Base-by-base conservation (phyloP, 2,113 vertebrate genomes). In the Herpetotheres cachinnans region DNA sequence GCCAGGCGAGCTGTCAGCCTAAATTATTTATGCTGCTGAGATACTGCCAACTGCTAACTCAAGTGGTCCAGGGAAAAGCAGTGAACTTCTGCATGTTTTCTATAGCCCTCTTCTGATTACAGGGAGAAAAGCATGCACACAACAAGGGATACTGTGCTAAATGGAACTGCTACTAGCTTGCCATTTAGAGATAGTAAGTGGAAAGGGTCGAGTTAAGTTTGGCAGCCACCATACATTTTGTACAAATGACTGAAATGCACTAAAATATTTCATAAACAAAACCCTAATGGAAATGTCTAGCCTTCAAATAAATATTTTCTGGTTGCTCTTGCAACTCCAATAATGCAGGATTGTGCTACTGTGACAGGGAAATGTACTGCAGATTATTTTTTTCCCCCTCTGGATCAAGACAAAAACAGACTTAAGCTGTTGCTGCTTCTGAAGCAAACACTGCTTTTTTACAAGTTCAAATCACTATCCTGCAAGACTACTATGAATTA, bases 1-100 rank as follows among this genome's bases (percentile, higher is more conserved):
- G 54, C 72, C 70, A 91, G 56, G 74, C 24, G 5, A 93, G 82
- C 85, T 85, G 86, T 94, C 93, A 92, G 74, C 74, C 66, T 71
- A 17, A 62, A 91, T 92, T 88, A 94, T 89, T 93, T 94, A 95
- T 94, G 81, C 74, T 82, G 61, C n/a, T 66, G 78, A 90, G 88
- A 86, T 69, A 67, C 50, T 80, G 90, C 85, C 90, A 93, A 62
- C 58, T 86, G 79, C 76, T 83, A 95, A 92, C 49, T 89, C 69
- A 82, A 95, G 85, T 79, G 77, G 52, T 87, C 93, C 71, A 85
- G 27, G 38, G 85, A 86, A 76, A 78, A 92, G 74, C 54, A 93
- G 42, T 44, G 58, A 86, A 92, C 76, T 85, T 80, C 34, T 80
- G 66, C 58, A 18, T 89, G 52, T 55, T 93, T 93, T 80, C 81